phyloP scores from a whole-genome alignment of 53 echinoderm and acorn worm genomes.

The Echinarachnius parma region DNA sequence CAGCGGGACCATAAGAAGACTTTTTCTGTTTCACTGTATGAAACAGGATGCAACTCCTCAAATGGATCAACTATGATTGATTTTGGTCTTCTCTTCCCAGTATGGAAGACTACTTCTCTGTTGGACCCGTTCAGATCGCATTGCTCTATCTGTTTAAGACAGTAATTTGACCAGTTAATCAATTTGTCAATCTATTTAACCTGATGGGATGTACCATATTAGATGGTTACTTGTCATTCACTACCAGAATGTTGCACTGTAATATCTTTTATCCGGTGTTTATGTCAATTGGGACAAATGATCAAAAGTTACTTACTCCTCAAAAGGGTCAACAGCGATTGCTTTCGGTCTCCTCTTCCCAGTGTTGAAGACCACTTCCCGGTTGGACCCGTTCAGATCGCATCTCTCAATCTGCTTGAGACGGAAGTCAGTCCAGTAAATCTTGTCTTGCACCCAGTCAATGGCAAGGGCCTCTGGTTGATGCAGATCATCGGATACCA shows the following conservation, averaged over 20 bases:
- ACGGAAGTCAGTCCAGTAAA: constrained; percentile 75
- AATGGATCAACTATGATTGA: constrained; percentile 53
- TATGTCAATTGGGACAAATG: too few species aligned
- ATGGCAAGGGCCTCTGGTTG: constrained; percentile 57
- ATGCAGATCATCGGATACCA: constrained; percentile 38
- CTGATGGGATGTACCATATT: too few species aligned
- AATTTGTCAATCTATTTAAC: too few species aligned
- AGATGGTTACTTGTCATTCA: too few species aligned
- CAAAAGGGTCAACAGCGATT: constrained; percentile 69
- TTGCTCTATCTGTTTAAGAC: too few species aligned
- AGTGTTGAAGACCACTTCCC: constrained; percentile 50
- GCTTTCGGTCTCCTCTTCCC: constrained; percentile 59
- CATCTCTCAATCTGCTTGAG: constrained; percentile 62
- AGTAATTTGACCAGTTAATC: too few species aligned
- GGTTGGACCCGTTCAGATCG: constrained; percentile 56
- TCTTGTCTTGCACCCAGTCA: constrained; percentile 65
- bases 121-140: constrained; percentile 42
- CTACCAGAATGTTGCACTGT: too few species aligned
- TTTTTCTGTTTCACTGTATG: neutral
- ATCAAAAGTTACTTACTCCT: constrained; percentile 69
- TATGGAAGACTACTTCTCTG: constrained; percentile 34
- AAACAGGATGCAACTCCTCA: constrained; percentile 33
- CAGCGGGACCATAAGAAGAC: too few species aligned
- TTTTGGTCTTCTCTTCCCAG: constrained; percentile 45
- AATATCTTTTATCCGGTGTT: too few species aligned